phyloP scores from a whole-genome alignment of 2,888 invertebrate species.

The Chaetogeoica ovagalla region DNA sequence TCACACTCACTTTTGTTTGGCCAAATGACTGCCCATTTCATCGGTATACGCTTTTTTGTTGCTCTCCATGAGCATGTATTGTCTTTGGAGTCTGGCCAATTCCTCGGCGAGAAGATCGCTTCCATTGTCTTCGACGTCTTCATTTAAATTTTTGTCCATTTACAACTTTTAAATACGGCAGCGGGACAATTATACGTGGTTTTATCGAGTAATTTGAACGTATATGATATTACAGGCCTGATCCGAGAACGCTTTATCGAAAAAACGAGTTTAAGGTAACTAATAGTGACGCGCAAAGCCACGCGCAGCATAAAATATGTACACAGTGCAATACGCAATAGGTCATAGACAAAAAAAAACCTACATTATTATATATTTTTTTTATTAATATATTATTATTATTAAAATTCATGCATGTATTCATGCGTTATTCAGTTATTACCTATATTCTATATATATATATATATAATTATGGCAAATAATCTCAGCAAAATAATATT shows the following conservation, averaged over 20 bases:
- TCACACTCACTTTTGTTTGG: conserved; percentile 59
- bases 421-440: no score
- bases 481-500: no score
- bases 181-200: no score
- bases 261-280: conserved; percentile 36
- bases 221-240: background rate
- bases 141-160: conserved; percentile 30
- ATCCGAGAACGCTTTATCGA: conserved; percentile 8
- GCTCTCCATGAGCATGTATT: conserved; percentile 82
- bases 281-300: background rate
- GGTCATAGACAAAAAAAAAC: no score
- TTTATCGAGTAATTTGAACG: no score
- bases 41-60: conserved; percentile 73
- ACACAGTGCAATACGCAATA: no score
- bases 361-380: no score
- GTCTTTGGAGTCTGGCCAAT: conserved; percentile 75
- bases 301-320: no score
- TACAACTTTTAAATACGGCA: background rate
- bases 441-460: no score
- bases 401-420: no score
- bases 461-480: no score
- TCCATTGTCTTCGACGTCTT: conserved; percentile 36
- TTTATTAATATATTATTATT: no score
- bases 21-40: conserved; percentile 68
- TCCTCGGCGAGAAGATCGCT: conserved; percentile 63